A percentile compares a stretch with the other conserved stretches of the same genome.
Evolutionary conservation across 2,888 invertebrate genomes (phyloP).

Genomic region (Phania funesta): DNA sequence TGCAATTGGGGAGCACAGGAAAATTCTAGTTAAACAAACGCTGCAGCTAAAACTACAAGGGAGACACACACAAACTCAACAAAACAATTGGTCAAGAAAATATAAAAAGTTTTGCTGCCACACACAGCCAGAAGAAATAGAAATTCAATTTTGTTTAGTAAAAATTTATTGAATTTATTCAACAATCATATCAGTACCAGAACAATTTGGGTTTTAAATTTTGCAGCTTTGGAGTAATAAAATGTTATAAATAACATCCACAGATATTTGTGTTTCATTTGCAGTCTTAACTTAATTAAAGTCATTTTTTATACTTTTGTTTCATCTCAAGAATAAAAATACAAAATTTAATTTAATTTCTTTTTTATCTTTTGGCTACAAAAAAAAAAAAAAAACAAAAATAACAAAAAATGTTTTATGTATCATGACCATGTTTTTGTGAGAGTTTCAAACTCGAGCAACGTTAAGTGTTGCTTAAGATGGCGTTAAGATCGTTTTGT

Average conservation of each 20-base stretch:
- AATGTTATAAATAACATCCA: conserved; percentile 29
- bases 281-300: conserved; percentile 52
- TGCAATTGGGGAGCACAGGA: conserved; percentile 36
- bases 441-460: conserved; percentile 52
- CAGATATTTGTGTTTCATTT: conserved; percentile 34
- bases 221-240: conserved; percentile 10
- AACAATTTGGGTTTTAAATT: conserved; percentile 24
- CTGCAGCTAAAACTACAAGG: background rate
- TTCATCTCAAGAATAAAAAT: conserved; percentile 27
- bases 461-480: conserved; percentile 66
- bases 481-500: conserved; percentile 67
- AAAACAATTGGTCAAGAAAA: conserved; percentile 36
- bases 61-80: no score
- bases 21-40: background rate
- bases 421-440: conserved; percentile 50
- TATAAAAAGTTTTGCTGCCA: background rate
- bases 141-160: conserved; percentile 61
- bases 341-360: conserved; percentile 48
- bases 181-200: conserved; percentile 32
- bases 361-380: conserved; percentile 2
- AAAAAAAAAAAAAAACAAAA: background rate
- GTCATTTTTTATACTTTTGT: conserved; percentile 22
- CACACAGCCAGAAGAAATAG: background rate
- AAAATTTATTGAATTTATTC: conserved; percentile 63
- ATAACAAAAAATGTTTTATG: conserved; percentile 12